Conservation (phyloP, 1,140 invertebrate species). For the Plodia interpunctella region DNA sequence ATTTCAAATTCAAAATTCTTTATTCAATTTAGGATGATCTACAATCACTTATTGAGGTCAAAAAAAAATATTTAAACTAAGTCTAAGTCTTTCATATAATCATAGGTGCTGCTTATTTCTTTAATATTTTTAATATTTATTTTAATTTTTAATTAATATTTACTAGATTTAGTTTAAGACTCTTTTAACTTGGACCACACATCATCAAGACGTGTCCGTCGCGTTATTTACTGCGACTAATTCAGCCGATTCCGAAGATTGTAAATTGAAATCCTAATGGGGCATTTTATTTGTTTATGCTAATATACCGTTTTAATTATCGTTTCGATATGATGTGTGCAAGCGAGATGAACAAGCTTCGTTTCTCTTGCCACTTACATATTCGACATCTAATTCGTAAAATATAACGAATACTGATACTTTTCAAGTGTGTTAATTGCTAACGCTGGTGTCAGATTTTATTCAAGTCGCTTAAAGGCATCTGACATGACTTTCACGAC, state of each 20-base stretch:
- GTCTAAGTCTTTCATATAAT: too few relatives aligned
- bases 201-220: slow-evolving; percentile 57
- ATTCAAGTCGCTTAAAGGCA: too few relatives aligned
- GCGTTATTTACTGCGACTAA: slow-evolving; percentile 76
- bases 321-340: slow-evolving; percentile 37
- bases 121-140: too few relatives aligned
- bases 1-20: too few relatives aligned
- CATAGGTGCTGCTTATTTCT: too few relatives aligned
- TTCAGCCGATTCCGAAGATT: slow-evolving; percentile 71
- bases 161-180: too few relatives aligned
- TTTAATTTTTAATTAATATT: too few relatives aligned
- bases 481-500: too few relatives aligned
- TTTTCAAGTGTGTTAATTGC: background rate
- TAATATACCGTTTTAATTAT: slow-evolving; percentile 73
- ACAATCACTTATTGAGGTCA: too few relatives aligned
- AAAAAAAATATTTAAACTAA: too few relatives aligned
- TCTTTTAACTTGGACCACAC: slow-evolving; percentile 28
- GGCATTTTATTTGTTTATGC: slow-evolving; percentile 76
- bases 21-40: too few relatives aligned
- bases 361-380: background rate
- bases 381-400: background rate
- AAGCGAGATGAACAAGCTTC: slow-evolving; percentile 32
- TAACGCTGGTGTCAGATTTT: too few relatives aligned
- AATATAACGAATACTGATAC: background rate
- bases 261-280: slow-evolving; percentile 76